Conservation (phyloP, 2,113 vertebrate species). For the Myocastor coypus region DNA sequence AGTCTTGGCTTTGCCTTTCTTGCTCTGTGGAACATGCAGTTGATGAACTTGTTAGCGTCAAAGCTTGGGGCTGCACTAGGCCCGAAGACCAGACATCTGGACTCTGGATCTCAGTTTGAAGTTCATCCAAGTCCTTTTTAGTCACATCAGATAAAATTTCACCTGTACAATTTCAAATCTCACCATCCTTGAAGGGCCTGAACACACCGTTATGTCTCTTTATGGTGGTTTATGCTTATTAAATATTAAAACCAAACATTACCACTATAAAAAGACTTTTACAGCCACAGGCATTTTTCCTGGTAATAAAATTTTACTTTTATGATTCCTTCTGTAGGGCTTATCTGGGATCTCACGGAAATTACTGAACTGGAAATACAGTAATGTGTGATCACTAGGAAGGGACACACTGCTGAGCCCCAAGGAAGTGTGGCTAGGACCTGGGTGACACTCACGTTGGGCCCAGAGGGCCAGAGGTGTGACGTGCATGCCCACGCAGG, state of each 20-base stretch:
- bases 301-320: slow-evolving; percentile 71
- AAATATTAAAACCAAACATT: slow-evolving; percentile 81
- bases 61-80: not conserved
- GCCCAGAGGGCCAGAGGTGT: slow-evolving; percentile 5
- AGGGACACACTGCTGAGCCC: not conserved
- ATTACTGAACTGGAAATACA: slow-evolving; percentile 21
- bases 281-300: slow-evolving; percentile 62
- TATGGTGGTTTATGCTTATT: slow-evolving; percentile 73
- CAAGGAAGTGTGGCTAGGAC: not conserved
- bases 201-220: slow-evolving; percentile 43
- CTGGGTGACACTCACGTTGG: slow-evolving; percentile 27
- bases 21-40: not conserved
- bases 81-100: slow-evolving; percentile 51
- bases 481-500: slow-evolving; percentile 31
- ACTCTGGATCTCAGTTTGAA: slow-evolving; percentile 69
- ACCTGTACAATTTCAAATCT: slow-evolving; percentile 68
- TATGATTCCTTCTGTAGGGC: slow-evolving; percentile 58
- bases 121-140: slow-evolving; percentile 57
- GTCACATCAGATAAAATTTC: slow-evolving; percentile 70
- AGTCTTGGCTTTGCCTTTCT: not conserved
- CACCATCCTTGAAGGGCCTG: slow-evolving; percentile 60
- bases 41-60: not conserved
- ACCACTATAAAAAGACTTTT: slow-evolving; percentile 72
- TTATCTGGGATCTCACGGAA: slow-evolving; percentile 38
- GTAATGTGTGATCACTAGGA: not conserved